Conservation (phyloP, 2,113 vertebrate genomes). For the human region GRCh38 chr6:86513501-86514000, state of each 20-base stretch:
- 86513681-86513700: background rate
- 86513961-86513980: background rate
- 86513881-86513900: slow-evolving; percentile 17
- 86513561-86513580: no score
- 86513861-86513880: slow-evolving; percentile 9
- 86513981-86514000: background rate
- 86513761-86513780: slow-evolving; percentile 59
- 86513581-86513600: background rate
- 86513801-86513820: slow-evolving; percentile 36
- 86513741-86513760: slow-evolving; percentile 34
- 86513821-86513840: slow-evolving; percentile 55
- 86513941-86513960: slow-evolving; percentile 4
- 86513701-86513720: slow-evolving; percentile 39
- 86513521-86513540: no score
- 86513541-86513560: no score
- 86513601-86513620: background rate
- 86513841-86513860: background rate
- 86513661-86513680: slow-evolving; percentile 33
- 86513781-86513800: slow-evolving; percentile 58
- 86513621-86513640: slow-evolving; percentile 32
- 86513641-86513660: slow-evolving; percentile 1
- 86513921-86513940: background rate
- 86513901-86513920: background rate
- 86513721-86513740: slow-evolving; percentile 21
- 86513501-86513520: no score